Base-by-base conservation (phyloP, 2,113 vertebrate species). In the Henicopernis longicauda region DNA sequence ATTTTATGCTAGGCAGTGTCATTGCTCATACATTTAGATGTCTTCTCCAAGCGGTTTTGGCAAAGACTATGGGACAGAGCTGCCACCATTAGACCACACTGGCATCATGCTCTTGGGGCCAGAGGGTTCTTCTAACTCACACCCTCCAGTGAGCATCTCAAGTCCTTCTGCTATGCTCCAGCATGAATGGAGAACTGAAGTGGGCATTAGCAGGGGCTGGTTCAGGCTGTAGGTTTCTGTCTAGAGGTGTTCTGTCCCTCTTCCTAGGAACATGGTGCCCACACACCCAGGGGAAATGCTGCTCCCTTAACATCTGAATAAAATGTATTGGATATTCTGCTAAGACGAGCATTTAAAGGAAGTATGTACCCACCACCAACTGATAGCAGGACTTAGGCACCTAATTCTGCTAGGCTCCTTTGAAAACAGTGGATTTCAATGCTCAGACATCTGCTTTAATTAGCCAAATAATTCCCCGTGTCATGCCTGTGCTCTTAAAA, bases 391-490 rank as follows among this genome's bases (percentile, higher is more conserved):
- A 86, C 59, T 81, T 89, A 21, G 34, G 44, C 66, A 81, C 57
- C 47, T 57, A 72, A 69, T 90, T 94, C 45, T 84, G 17, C 25
- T 57, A 72, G 57, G 13, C 1, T 76, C 4, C 57, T 82, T 82
- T 52, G 77, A 69, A 91, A 96, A 69, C 21, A 13, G 44, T 76
- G 36, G 11, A 29, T 81, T 89, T 76, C 73, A 82, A 3, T 40
- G 65, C 73, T 93, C 81, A 91, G 85, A 95, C 81, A 34, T 89
- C 93, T 93, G 66, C 27, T 94, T 44, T 73, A 73, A 85, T 90
- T 57, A 72, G 44, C 13, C 65, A 94, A 65, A 86, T 79, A 55
- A 87, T 76, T 71, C 52, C 34, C 62, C 38, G 2, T 62, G 58
- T 61, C 61, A 65, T 9, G 32, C 47, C 45, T 73, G 54, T 54